Evolutionary conservation across 2,113 vertebrate genomes (phyloP).

Genomic region (Salminus brasiliensis): DNA sequence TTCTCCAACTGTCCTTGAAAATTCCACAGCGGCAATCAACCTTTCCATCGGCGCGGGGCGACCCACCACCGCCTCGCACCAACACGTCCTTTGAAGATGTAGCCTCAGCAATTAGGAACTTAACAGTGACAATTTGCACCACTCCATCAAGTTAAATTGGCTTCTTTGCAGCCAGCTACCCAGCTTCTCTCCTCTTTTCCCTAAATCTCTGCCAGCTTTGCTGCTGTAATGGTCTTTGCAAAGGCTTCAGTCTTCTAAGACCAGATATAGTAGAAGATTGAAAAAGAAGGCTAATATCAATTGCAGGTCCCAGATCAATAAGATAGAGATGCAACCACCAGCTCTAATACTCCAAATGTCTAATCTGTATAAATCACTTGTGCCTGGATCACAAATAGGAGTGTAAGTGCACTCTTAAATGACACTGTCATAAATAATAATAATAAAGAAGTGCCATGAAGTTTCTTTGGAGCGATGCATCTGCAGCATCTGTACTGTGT

Average conservation of each 20-base stretch:
- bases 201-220: constrained; percentile 13
- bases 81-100: constrained; percentile 61
- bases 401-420: background rate
- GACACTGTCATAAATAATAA: background rate
- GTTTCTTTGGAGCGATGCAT: no score
- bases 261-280: constrained; percentile 11
- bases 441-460: background rate
- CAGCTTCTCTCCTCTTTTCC: constrained; percentile 1
- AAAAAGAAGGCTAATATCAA: background rate
- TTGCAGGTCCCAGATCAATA: background rate
- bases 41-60: constrained; percentile 55
- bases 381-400: background rate
- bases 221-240: constrained; percentile 5
- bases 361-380: constrained; percentile 17
- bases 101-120: constrained; percentile 64
- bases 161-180: constrained; percentile 24
- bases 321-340: background rate
- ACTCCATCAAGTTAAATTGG: constrained; percentile 51
- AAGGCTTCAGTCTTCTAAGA: background rate
- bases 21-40: constrained; percentile 65
- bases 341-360: background rate
- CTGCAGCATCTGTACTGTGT: no score
- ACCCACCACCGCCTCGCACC: constrained; percentile 57
- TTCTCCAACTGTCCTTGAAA: constrained; percentile 56
- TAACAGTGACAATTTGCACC: constrained; percentile 66